Base-by-base conservation (phyloP, 2,113 vertebrate genomes). In the Xiphophorus couchianus region DNA sequence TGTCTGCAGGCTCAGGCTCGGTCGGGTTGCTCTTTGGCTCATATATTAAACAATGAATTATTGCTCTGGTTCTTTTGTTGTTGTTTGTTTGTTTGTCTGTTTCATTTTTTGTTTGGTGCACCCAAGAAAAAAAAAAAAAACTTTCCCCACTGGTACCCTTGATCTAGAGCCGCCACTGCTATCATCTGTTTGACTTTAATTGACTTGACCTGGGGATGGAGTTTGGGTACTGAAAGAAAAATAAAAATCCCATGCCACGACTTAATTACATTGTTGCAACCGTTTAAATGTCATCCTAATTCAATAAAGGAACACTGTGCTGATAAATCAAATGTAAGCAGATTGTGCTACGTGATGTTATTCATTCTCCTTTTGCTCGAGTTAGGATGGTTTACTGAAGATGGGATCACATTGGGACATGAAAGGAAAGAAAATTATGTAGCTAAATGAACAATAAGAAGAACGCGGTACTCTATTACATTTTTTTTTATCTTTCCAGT, bases 321-420 rank as follows among this genome's bases (percentile, higher is more conserved):
- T 29, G 27, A 76, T 37, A 14, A 63, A 72, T 69, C n/a, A 28
- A 71, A 51, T 28, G 1, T 33, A 37, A 73, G 72, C 72, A 39
- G 62, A 54, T 54, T 54, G 51, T 25, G 51, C 51, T 10, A 3
- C 22, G 80, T 78, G 29, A 62, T 0, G 12, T 58, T n/a, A 9
- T 66, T 69, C 33, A 58, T 35, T 72, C 48, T 75, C 71, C 33
- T 70, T 54, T 22, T 13, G 33, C 25, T 58, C 31, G 70, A 82
- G 74, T 71, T 76, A 81, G 74, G 89, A 89, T 74, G 85, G 22
- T 77, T 64, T 54, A 58, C 44, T 65, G 2, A 19, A 28, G 80
- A 78, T 66, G 19, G 42, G 51, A n/a, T n/a, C 9, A n/a, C 25
- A 25, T 10, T n/a, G 51, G 22, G 76, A 76, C 72, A 68, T 73